A percentile compares a stretch with the other conserved stretches of the same genome.
Evolutionary conservation across 2,113 vertebrate species (phyloP).

Genomic region (Petromus typicus): DNA sequence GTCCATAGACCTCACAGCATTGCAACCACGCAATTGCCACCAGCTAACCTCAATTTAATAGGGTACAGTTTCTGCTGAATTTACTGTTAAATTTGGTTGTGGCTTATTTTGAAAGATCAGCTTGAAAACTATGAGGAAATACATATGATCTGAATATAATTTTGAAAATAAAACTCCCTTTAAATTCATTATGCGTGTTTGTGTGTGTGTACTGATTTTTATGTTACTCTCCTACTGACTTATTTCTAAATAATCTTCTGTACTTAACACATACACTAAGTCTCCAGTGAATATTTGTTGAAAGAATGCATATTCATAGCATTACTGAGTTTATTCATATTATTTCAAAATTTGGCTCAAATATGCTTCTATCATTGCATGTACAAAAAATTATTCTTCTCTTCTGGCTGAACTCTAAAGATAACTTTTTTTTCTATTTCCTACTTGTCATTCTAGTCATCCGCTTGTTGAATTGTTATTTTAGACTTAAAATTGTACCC

Average conservation of each 20-base stretch:
- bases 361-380: neutral
- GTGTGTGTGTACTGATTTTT: neutral
- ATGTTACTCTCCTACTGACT: neutral
- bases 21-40: too few species aligned
- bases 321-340: neutral
- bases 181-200: neutral
- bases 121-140: neutral
- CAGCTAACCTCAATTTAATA: too few species aligned
- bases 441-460: conserved; percentile 32
- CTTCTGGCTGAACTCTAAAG: neutral
- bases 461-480: conserved; percentile 60
- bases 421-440: neutral
- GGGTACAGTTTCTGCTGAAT: neutral
- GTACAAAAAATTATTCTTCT: conserved; percentile 45
- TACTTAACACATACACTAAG: neutral
- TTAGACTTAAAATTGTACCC: conserved; percentile 8
- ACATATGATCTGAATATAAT: neutral
- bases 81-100: neutral
- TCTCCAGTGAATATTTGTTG: neutral
- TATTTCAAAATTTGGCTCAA: conserved; percentile 6
- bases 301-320: neutral
- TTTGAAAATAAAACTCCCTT: conserved; percentile 9
- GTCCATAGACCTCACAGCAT: too few species aligned
- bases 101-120: conserved; percentile 1
- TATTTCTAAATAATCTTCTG: neutral